Base-by-base conservation (phyloP, 2,113 vertebrate genomes). In the Oostethus manadensis region DNA sequence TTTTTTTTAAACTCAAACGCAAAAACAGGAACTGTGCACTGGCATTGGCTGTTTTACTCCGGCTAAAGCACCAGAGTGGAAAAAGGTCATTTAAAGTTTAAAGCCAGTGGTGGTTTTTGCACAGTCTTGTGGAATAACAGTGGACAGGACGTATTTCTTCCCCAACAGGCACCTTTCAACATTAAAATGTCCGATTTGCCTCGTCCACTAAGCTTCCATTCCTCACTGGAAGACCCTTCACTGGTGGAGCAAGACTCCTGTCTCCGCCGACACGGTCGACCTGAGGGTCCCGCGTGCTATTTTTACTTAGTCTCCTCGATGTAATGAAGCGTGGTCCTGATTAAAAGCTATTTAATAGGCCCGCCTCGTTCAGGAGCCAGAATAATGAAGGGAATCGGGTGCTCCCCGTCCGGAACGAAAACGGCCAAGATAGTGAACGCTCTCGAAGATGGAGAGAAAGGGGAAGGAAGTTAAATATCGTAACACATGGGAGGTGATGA, bases 311-410 rank as follows among this genome's bases (percentile, higher is more conserved):
- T 66, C 66, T 69, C 56, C 68, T 64, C 68, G 69, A 77, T 82
- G 82, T 79, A 83, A 81, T 80, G 75, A 83, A 71, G 26, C 61
- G 22, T 49, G 71, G 70, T 79, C 73, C 73, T 83, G 82, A 86
- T 86, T 84, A 86, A 78, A 76, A 78, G 47, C 62, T 21, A 66
- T 76, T 82, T 86, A 82, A 81, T 79, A 78, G 80, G 64, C 58
- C 62, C 35, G 71, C 71, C 81, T 86, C 82, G 83, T 87, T 85
- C 74, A 78, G 77, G 78, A 83, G 66, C 69, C 55, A 3, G 64
- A 69, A 79, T 87, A 81, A 85, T 86, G 79, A 87, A 76, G 61
- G 65, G 79, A 84, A 74, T 81, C 66, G 79, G 80, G 76, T 78
- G 82, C 68, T 73, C 64, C 74, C 63, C 56, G 17, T 69, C 70